These are phyloP conservation scores for Mesorhabditis spiculigera DNA, from an alignment of 2,888 invertebrate species.

Conservation along the genomic window DNA sequence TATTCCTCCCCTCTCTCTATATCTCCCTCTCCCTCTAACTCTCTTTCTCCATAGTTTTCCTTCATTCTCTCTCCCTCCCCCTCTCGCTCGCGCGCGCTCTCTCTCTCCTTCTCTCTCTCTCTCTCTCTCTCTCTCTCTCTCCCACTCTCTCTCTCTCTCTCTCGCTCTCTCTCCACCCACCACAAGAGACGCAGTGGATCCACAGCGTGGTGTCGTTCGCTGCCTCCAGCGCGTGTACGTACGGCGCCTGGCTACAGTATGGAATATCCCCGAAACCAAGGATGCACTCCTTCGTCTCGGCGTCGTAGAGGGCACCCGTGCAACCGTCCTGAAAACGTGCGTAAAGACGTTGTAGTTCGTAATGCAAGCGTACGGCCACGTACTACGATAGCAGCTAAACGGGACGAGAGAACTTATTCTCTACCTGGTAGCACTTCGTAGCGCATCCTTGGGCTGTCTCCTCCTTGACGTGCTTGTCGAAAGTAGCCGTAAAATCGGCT, in stretches of 20 bases:
- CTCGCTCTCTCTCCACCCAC: conserved; percentile 14
- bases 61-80: neutral
- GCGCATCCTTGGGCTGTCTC: conserved; percentile 48
- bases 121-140: too few relatives aligned
- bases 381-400: too few relatives aligned
- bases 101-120: too few relatives aligned
- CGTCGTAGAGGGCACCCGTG: conserved; percentile 41
- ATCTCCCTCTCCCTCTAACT: neutral
- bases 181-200: conserved; percentile 50
- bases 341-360: neutral
- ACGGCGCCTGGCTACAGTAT: conserved; percentile 28
- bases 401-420: too few relatives aligned
- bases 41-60: conserved; percentile 6
- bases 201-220: conserved; percentile 23
- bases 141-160: too few relatives aligned
- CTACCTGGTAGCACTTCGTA: conserved; percentile 46
- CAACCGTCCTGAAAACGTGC: conserved; percentile 40
- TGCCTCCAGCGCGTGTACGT: conserved; percentile 25
- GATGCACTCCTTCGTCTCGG: conserved; percentile 30
- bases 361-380: too few relatives aligned
- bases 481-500: conserved; percentile 38
- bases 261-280: conserved; percentile 46
- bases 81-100: neutral
- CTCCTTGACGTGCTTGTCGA: conserved; percentile 38
- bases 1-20: neutral